Base-by-base conservation (phyloP, 2,113 vertebrate genomes). In the Neogobius melanostomus region DNA sequence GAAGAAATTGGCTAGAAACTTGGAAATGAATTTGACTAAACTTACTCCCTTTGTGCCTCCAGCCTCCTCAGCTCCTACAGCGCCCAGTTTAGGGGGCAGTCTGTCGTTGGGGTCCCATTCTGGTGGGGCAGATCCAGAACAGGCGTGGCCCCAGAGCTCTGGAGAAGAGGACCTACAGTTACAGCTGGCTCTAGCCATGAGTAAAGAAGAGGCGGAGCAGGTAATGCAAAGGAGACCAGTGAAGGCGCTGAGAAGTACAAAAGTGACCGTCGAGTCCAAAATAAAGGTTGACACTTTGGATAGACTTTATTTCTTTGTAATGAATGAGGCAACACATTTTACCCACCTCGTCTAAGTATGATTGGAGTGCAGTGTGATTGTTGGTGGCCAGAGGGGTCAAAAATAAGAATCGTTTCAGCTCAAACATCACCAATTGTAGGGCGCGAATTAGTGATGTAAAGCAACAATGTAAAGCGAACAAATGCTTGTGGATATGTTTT, bases 131-230 rank as follows among this genome's bases (percentile, higher is more conserved):
- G 95, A 96, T 75, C 90, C 94, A 0, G 95, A 97, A 65, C 95
- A 97, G 85, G 95, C 95, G 0, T 97, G 95, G 95, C 95, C 95
- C 0, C 95, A 97, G 88, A 97, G 95, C 91, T 93, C 94, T 0
- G 95, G 95, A 47, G 95, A 97, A 73, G 95, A 97, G 78, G 95
- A 97, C 79, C 88, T 97, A 61, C 95, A 97, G 89, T 91, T 97
- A 12, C 95, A 97, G 91, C 76, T 97, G 79, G 95, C 95, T 62
- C 79, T 97, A 83, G 95, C 95, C 75, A 97, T 97, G 95, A 97
- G 95, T 88, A 97, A 97, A 89, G 95, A 97, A 86, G 95, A 97
- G 83, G 95, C 95, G 0, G 95, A 96, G 85, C 95, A 97, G 95
- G 95, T 97, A 94, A 90, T 81, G 43, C 61, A 45, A 62, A 77